Base-by-base conservation (phyloP, 2,888 invertebrate species). In the Drosophila birchii region DNA sequence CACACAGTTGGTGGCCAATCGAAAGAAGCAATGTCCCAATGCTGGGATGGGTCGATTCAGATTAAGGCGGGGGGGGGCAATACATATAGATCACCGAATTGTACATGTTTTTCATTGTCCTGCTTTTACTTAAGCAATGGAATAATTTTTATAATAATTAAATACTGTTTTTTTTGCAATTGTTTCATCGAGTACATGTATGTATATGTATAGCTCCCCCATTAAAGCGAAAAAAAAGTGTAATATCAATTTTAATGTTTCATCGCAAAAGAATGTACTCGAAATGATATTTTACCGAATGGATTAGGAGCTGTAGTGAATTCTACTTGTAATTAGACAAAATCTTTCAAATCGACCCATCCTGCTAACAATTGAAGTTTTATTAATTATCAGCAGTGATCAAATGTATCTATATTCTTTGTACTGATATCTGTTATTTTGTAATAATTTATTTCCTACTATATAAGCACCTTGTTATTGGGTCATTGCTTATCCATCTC, bases 381-480 rank as follows among this genome's bases (percentile, higher is more conserved):
- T 6, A n/a, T n/a, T 5, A 68, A 26, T 29, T 51, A 51, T 32
- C 38, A 45, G 9, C 23, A 32, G 32, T 18, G 38, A 16, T 36
- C n/a, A 34, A 45, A 45, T 67, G 38, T 67, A 67, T 39, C 38
- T 51, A 47, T 41, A 47, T 47, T 58, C 63, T 74, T 64, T 26
- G 76, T 68, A 78, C 76, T 80, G 77, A 88, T 68, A 76, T 44
- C 58, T 76, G 59, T 70, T 75, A 75, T 49, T 63, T 70, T 55
- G 55, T 75, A 75, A 63, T 75, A 20, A 75, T 76, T 75, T 75
- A 75, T 75, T 75, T 57, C 23, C 32, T 75, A 69, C 43, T 23
- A 6, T 36, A 8, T 59, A 74, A 67, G 75, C 75, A 47, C 58
- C 57, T 55, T n/a, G 36, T 58, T 49, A 44, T 34, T 55, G 74